Evolutionary conservation across 1,140 invertebrate genomes (phyloP).

Genomic region (Phortica variegata): DNA sequence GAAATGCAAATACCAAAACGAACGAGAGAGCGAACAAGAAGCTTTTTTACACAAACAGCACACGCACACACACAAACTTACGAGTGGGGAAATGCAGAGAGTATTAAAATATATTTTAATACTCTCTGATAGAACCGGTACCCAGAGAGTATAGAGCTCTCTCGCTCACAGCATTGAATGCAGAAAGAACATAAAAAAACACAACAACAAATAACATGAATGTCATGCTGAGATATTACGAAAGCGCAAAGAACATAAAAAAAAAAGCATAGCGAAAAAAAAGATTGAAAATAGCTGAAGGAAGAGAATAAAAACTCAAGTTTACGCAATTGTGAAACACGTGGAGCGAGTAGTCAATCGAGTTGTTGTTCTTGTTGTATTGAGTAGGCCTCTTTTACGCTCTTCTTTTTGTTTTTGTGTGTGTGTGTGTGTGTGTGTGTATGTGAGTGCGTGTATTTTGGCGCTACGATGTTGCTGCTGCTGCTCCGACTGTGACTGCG

Average conservation of each 20-base stretch:
- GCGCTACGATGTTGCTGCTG: constrained; percentile 2
- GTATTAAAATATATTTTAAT: no score
- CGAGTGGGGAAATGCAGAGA: no score
- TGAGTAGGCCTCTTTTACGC: neutral
- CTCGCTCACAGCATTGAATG: neutral
- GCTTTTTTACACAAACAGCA: constrained; percentile 24
- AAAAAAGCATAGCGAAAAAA: neutral
- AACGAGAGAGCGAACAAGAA: constrained; percentile 20
- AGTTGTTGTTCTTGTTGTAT: neutral
- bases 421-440: neutral
- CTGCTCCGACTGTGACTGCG: no score
- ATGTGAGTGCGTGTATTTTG: neutral
- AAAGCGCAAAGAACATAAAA: constrained; percentile 8
- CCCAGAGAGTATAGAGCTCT: constrained; percentile 14
- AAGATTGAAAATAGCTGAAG: no score
- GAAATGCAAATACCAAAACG: neutral
- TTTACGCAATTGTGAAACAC: constrained; percentile 50
- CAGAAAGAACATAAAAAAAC: constrained; percentile 2
- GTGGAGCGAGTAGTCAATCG: constrained; percentile 29
- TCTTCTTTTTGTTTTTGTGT: constrained; percentile 5
- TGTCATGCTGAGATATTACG: constrained; percentile 11
- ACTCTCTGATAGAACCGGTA: no score
- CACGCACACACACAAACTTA: constrained; percentile 29
- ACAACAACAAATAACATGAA: neutral
- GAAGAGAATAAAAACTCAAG: no score